Conservation (phyloP, 2,113 vertebrate species). For the Campylorhamphus procurvoides region DNA sequence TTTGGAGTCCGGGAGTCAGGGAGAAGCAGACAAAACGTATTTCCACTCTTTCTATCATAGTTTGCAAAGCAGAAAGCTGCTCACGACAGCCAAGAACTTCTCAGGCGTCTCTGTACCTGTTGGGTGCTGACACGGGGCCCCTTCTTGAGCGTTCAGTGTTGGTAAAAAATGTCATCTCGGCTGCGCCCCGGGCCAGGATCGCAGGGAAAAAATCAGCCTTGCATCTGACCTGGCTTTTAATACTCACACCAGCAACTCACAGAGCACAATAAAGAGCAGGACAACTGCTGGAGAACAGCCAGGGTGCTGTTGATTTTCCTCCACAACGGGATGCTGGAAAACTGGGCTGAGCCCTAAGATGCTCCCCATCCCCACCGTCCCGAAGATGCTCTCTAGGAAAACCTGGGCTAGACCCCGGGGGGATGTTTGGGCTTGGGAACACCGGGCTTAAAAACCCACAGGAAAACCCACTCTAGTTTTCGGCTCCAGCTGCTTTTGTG, state of each 20-base stretch:
- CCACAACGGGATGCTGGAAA: background rate
- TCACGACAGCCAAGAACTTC: conserved; percentile 39
- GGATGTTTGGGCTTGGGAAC: background rate
- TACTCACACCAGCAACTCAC: background rate
- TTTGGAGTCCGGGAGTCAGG: conserved; percentile 35
- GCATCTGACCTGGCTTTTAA: background rate
- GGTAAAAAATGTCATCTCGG: conserved; percentile 16
- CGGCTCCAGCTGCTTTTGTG: background rate
- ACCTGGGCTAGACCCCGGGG: background rate
- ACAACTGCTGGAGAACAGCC: background rate
- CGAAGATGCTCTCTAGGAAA: background rate
- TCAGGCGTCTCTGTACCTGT: conserved; percentile 45
- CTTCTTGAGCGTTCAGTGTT: background rate
- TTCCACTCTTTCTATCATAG: conserved; percentile 46
- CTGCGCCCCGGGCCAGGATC: background rate
- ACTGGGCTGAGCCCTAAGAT: background rate
- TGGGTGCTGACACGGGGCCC: background rate
- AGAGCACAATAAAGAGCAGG: background rate
- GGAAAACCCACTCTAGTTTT: background rate
- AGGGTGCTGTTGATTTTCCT: background rate
- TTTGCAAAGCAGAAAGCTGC: conserved; percentile 58
- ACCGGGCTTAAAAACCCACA: background rate
- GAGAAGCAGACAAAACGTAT: conserved; percentile 62
- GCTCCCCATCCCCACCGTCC: background rate
- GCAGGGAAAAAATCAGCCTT: background rate